Evolutionary conservation across 2,888 invertebrate species (phyloP).

Genomic region (Helobdella robusta): DNA sequence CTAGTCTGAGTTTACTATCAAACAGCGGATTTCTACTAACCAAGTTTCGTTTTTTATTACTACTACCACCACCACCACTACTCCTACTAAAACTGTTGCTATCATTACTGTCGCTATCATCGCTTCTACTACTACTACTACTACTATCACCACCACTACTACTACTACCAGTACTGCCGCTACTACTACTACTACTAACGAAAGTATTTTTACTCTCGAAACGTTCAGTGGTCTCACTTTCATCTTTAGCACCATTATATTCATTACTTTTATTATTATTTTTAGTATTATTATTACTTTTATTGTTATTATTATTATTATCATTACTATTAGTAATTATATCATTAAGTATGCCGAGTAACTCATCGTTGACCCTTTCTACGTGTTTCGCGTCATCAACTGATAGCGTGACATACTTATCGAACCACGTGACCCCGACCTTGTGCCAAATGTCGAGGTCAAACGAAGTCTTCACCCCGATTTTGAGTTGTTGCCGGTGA

Average conservation of each 20-base stretch:
- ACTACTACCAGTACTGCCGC: too few relatives aligned
- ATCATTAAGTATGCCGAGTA: too few relatives aligned
- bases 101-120: constrained; percentile 2
- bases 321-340: too few relatives aligned
- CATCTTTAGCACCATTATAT: not conserved
- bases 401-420: constrained; percentile 14
- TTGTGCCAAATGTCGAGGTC: constrained; percentile 21
- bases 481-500: not conserved
- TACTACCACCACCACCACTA: constrained; percentile 3
- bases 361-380: too few relatives aligned
- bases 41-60: too few relatives aligned
- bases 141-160: constrained; percentile 3
- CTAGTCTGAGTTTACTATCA: too few relatives aligned
- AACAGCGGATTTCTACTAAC: too few relatives aligned
- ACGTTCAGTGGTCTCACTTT: not conserved
- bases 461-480: constrained; percentile 6
- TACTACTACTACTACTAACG: too few relatives aligned
- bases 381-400: constrained; percentile 12
- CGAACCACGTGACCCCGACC: constrained; percentile 18
- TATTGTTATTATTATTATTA: too few relatives aligned
- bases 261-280: not conserved
- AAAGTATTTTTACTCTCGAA: not conserved
- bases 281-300: too few relatives aligned
- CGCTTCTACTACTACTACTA: too few relatives aligned
- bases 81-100: too few relatives aligned